Evolutionary conservation across 92 coral and sea anemone species (phyloP).

Genomic region (Epizoanthus illoricatus): DNA sequence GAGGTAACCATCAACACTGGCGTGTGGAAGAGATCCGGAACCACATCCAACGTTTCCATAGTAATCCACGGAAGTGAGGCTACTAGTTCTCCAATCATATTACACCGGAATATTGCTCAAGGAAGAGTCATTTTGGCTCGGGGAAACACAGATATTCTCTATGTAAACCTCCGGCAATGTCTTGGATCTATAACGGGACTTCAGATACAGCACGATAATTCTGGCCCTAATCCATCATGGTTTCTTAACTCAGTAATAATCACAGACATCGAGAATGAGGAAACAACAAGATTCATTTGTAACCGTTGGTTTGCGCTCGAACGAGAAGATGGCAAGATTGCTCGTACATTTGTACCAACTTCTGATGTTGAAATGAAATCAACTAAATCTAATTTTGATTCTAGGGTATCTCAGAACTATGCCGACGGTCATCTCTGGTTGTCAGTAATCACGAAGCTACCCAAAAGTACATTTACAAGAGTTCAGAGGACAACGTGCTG

Average conservation of each 20-base stretch:
- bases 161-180: constrained; percentile 26
- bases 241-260: constrained; percentile 34
- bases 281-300: constrained; percentile 34
- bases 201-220: constrained; percentile 46
- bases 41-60: constrained; percentile 79
- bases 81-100: constrained; percentile 61
- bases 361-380: constrained; percentile 30
- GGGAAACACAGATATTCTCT: constrained; percentile 38
- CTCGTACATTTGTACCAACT: constrained; percentile 37
- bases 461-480: constrained; percentile 57
- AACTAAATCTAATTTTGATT: constrained; percentile 22
- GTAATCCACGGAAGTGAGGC: constrained; percentile 79
- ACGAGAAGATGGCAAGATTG: constrained; percentile 31
- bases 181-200: constrained; percentile 35
- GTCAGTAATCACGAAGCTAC: constrained; percentile 48
- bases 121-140: constrained; percentile 39
- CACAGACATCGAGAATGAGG: constrained; percentile 16
- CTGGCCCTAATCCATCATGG: constrained; percentile 47
- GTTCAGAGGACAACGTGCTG: constrained; percentile 85
- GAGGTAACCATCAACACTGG: constrained; percentile 70
- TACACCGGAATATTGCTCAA: constrained; percentile 26
- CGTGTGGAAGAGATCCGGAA: constrained; percentile 76
- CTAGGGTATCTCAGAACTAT: constrained; percentile 33
- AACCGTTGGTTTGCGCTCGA: constrained; percentile 53
- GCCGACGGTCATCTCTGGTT: constrained; percentile 55